These are phyloP conservation scores for Balanococcus diminutus DNA, from an alignment of 2,888 invertebrate genomes.

Conservation along the genomic window DNA sequence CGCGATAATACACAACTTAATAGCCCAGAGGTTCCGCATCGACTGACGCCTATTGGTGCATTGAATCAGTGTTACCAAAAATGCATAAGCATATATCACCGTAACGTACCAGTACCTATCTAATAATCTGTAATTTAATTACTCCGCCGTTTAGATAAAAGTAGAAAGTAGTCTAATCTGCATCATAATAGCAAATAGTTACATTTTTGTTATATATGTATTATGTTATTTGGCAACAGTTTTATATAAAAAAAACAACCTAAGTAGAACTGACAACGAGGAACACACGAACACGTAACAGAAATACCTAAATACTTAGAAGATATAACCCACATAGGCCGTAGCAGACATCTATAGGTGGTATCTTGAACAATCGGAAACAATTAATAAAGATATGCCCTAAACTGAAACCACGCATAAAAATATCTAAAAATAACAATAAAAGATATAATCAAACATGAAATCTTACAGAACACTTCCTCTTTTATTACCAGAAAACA, in stretches of 20 bases:
- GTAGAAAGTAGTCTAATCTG: neutral
- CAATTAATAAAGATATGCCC: neutral
- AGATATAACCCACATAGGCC: neutral
- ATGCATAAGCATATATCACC: neutral
- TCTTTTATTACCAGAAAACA: conserved; percentile 3
- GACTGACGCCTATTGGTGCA: neutral
- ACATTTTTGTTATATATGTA: neutral
- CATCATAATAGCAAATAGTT: neutral
- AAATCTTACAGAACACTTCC: conserved; percentile 16
- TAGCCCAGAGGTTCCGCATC: neutral
- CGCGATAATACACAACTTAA: neutral
- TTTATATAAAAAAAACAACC: neutral
- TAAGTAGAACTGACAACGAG: neutral
- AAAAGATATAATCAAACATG: neutral
- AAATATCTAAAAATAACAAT: conserved; percentile 7
- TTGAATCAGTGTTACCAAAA: neutral
- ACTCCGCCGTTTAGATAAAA: neutral
- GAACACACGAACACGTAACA: neutral
- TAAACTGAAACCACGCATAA: neutral
- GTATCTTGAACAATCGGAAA: neutral
- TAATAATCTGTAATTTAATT: neutral
- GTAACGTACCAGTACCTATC: neutral
- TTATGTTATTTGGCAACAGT: neutral
- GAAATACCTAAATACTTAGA: neutral
- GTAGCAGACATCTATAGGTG: neutral